phyloP scores from a whole-genome alignment of 2,888 invertebrate species.

The Carpatolechia fugitivella region DNA sequence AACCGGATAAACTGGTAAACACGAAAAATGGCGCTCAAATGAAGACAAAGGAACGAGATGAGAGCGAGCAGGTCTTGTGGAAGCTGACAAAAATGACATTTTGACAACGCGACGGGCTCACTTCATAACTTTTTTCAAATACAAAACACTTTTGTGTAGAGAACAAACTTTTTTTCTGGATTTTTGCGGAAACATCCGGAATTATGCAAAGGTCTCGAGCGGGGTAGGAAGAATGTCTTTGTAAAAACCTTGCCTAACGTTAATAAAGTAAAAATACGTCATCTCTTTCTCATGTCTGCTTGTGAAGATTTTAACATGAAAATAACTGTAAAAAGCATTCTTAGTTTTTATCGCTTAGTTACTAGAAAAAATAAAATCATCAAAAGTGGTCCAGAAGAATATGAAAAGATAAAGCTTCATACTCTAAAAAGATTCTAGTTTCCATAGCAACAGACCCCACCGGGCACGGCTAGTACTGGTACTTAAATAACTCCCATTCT shows the following conservation, averaged over 20 bases:
- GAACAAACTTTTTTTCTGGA: constrained; percentile 5
- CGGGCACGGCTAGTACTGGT: no score
- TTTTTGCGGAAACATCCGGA: background rate
- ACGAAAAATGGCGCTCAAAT: constrained; percentile 35
- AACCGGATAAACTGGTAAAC: background rate
- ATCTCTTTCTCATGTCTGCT: no score
- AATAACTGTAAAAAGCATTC: no score
- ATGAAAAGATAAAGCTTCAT: no score
- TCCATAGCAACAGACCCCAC: no score
- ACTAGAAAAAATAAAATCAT: no score
- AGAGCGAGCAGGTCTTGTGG: constrained; percentile 25
- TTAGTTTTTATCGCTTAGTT: no score
- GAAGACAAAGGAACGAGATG: constrained; percentile 53
- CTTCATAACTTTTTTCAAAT: constrained; percentile 41
- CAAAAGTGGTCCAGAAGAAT: no score
- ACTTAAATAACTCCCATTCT: no score
- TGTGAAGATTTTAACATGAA: no score
- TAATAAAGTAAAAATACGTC: no score
- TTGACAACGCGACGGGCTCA: constrained; percentile 36
- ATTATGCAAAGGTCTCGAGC: background rate
- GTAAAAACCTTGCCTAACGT: background rate
- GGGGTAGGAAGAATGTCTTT: background rate
- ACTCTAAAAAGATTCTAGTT: no score
- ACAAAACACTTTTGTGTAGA: constrained; percentile 23
- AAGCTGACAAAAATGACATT: constrained; percentile 54